Conservation (phyloP, 2,797 vertebrate genomes). For the Microctenopoma steveboyesi region DNA sequence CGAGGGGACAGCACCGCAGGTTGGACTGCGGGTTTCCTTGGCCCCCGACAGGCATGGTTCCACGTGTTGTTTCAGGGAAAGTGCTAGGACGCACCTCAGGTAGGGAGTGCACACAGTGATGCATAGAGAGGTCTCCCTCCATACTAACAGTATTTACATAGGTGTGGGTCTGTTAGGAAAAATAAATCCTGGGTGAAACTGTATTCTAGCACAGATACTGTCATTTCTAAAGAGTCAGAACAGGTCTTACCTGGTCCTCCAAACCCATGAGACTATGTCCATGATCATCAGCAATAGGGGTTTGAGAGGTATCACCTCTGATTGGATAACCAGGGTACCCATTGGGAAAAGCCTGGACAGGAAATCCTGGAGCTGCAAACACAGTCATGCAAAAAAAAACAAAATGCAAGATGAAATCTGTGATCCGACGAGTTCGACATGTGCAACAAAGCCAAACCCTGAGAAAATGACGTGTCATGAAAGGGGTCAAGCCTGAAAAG, state of each 20-base stretch:
- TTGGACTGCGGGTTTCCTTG: slow-evolving; percentile 77
- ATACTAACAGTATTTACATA: slow-evolving; percentile 95
- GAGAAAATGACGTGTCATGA: neutral
- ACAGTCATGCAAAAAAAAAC: slow-evolving; percentile 13
- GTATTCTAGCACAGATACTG: neutral
- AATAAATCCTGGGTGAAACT: slow-evolving; percentile 9
- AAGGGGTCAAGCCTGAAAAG: no score
- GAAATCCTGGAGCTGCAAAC: slow-evolving; percentile 88
- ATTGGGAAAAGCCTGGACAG: slow-evolving; percentile 91
- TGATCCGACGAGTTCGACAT: neutral
- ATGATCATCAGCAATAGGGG: slow-evolving; percentile 91
- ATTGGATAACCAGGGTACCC: slow-evolving; percentile 93
- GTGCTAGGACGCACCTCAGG: slow-evolving; percentile 88
- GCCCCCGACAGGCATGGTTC: slow-evolving; percentile 73
- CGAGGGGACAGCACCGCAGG: slow-evolving; percentile 86
- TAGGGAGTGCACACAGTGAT: slow-evolving; percentile 92
- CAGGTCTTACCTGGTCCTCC: slow-evolving; percentile 90
- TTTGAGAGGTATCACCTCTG: slow-evolving; percentile 88
- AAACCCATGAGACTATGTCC: slow-evolving; percentile 91
- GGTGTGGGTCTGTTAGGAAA: slow-evolving; percentile 89
- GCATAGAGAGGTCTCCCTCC: slow-evolving; percentile 90
- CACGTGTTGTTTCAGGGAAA: slow-evolving; percentile 83
- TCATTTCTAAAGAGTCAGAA: neutral
- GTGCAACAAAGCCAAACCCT: neutral
- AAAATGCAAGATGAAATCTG: neutral